Evolutionary conservation across 1,140 invertebrate species (phyloP).

Genomic region (Achroia grisella): DNA sequence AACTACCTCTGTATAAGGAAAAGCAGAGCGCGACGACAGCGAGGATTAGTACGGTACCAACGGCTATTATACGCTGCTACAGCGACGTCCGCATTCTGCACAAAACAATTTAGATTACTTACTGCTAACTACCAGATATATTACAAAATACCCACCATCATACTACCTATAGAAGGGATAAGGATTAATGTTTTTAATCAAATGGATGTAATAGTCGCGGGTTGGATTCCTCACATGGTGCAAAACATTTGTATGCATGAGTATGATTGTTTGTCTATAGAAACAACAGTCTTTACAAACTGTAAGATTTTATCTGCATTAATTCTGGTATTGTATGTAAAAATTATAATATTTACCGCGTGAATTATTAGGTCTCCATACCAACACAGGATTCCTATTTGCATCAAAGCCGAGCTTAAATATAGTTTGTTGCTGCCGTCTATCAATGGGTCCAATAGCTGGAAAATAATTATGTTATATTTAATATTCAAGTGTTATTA

Average conservation of each 20-base stretch:
- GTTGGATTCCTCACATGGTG: no score
- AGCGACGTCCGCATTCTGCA: constrained; percentile 49
- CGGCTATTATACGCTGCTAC: constrained; percentile 46
- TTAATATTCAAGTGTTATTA: no score
- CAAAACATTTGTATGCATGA: no score
- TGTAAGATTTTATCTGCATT: no score
- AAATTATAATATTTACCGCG: constrained; percentile 32
- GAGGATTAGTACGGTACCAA: constrained; percentile 55
- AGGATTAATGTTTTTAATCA: no score
- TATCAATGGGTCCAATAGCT: constrained; percentile 56
- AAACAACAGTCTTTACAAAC: no score
- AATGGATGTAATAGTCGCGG: no score
- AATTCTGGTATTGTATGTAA: no score
- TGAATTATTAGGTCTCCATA: constrained; percentile 63
- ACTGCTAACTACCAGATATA: no score
- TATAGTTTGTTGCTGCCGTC: constrained; percentile 57
- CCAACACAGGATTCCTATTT: constrained; percentile 62
- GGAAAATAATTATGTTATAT: constrained; percentile 17
- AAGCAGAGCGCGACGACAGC: constrained; percentile 43
- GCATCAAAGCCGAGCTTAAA: constrained; percentile 48
- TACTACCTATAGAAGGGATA: no score
- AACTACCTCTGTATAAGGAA: constrained; percentile 51
- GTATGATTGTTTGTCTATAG: no score
- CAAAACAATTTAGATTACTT: neutral
- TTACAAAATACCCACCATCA: no score